Evolutionary conservation across 2,797 vertebrate genomes (phyloP).

Genomic region (Oophaga sylvatica): DNA sequence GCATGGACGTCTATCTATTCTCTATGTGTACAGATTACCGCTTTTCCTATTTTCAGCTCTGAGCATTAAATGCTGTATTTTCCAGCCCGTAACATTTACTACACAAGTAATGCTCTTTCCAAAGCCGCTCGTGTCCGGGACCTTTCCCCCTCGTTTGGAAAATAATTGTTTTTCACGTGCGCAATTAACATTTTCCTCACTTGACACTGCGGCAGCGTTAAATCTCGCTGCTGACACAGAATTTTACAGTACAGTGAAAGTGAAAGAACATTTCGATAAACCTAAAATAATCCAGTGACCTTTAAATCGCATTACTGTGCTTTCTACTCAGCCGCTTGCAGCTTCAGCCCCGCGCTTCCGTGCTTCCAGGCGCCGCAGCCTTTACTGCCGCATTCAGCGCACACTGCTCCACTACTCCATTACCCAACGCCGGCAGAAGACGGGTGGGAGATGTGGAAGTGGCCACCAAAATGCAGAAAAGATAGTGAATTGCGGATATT

Average conservation of each 20-base stretch:
- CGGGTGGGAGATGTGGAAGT: neutral
- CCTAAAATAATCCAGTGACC: slow-evolving; percentile 31
- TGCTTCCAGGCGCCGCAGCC: neutral
- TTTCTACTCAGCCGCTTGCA: neutral
- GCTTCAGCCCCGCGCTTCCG: neutral
- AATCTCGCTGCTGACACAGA: neutral
- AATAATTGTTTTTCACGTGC: slow-evolving; percentile 32
- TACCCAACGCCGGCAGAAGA: too few relatives aligned
- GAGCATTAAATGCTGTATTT: slow-evolving; percentile 1
- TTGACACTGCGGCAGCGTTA: slow-evolving; percentile 22
- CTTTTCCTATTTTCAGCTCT: neutral
- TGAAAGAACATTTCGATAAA: slow-evolving; percentile 2
- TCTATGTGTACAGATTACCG: neutral
- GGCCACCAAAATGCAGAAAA: neutral
- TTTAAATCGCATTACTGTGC: slow-evolving; percentile 32
- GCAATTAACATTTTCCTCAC: slow-evolving; percentile 45
- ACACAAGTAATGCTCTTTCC: slow-evolving; percentile 27
- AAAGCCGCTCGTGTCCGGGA: neutral
- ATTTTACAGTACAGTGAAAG: slow-evolving; percentile 18
- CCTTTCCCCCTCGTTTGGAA: slow-evolving; percentile 5
- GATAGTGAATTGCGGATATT: too few relatives aligned
- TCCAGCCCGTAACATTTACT: slow-evolving; percentile 12
- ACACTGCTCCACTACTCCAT: neutral
- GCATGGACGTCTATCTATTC: neutral
- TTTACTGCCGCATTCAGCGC: neutral